Conservation (phyloP, 1,140 invertebrate species). For the Drosophila elegans region DNA sequence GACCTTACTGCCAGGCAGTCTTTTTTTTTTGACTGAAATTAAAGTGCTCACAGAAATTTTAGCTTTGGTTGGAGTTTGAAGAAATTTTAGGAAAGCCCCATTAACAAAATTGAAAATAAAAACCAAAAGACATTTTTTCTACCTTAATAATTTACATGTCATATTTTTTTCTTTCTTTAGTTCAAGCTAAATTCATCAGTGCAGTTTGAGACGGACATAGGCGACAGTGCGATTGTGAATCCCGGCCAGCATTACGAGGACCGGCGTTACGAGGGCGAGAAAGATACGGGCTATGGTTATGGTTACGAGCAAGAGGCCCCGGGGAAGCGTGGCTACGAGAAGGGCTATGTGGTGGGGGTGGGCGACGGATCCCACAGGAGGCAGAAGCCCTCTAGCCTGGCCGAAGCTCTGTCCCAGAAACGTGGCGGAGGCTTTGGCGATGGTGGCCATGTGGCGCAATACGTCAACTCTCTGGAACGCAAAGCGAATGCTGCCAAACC, state of each 20-base stretch:
- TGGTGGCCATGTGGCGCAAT: conserved; percentile 43
- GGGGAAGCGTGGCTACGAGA: conserved; percentile 23
- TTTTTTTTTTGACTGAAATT: too few species aligned
- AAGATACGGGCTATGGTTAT: conserved; percentile 8
- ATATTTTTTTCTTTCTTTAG: conserved; percentile 9
- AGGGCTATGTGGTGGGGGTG: conserved; percentile 25
- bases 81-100: too few species aligned
- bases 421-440: conserved; percentile 22
- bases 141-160: neutral
- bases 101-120: too few species aligned
- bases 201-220: conserved; percentile 76
- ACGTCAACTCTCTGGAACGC: conserved; percentile 50
- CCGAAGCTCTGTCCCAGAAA: conserved; percentile 24
- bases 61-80: too few species aligned
- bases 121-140: too few species aligned
- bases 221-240: conserved; percentile 56
- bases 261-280: conserved; percentile 18
- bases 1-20: too few species aligned
- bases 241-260: conserved; percentile 21
- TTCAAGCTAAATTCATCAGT: conserved; percentile 62
- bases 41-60: too few species aligned
- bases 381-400: conserved; percentile 5
- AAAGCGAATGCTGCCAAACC: conserved; percentile 38
- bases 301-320: conserved; percentile 19
- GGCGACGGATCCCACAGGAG: conserved; percentile 22